Evolutionary conservation across 2,113 vertebrate species (phyloP).

Genomic region (Ranitomeya imitator): DNA sequence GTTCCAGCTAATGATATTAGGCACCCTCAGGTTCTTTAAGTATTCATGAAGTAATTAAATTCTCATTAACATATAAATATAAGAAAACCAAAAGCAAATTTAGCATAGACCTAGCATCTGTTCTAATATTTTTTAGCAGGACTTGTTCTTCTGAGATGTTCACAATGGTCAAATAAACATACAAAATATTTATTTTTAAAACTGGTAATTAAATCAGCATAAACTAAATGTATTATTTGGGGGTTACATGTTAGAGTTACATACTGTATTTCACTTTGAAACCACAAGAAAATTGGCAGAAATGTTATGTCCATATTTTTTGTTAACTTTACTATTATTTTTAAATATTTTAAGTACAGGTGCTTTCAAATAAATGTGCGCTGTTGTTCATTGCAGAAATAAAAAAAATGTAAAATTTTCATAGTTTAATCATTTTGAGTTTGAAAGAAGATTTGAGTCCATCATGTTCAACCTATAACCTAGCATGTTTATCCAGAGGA

Average conservation of each 20-base stretch:
- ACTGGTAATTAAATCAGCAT: conserved; percentile 76
- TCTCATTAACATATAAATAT: conserved; percentile 91
- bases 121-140: conserved; percentile 83
- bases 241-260: conserved; percentile 52
- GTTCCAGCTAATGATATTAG: conserved; percentile 83
- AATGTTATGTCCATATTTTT: background rate
- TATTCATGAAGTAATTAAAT: conserved; percentile 89
- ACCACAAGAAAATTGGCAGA: background rate
- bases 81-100: conserved; percentile 83
- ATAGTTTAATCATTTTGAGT: no score
- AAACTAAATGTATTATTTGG: conserved; percentile 72
- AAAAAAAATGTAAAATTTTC: no score
- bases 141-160: conserved; percentile 72
- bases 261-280: conserved; percentile 60
- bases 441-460: no score
- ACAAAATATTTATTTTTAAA: conserved; percentile 78
- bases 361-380: no score
- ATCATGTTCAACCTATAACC: no score
- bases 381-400: no score
- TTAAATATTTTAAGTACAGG: no score
- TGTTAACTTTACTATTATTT: no score
- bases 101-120: conserved; percentile 84
- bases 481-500: no score
- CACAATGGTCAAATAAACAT: conserved; percentile 72
- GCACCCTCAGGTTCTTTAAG: conserved; percentile 83